These are phyloP conservation scores for Zaprionus ornatus DNA, from an alignment of 1,140 invertebrate genomes.

Conservation along the genomic window DNA sequence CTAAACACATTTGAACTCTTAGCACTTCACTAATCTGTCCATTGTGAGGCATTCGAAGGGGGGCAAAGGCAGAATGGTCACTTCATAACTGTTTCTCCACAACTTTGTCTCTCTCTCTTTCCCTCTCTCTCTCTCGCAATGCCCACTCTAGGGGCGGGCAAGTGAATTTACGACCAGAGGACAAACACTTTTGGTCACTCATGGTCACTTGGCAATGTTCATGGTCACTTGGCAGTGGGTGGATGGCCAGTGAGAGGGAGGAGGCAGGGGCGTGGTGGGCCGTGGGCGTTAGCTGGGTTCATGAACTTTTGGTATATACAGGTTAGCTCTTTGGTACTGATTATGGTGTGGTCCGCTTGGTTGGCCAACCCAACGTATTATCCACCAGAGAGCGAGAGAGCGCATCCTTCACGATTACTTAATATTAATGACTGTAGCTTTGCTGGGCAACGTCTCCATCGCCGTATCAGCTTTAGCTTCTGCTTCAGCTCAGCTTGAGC, in stretches of 20 bases:
- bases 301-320: constrained; percentile 67
- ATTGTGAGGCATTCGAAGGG: constrained; percentile 69
- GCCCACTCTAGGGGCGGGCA: constrained; percentile 5
- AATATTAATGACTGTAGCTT: constrained; percentile 73
- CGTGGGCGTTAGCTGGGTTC: constrained; percentile 42
- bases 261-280: background rate
- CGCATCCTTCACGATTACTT: constrained; percentile 79
- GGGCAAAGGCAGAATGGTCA: constrained; percentile 17
- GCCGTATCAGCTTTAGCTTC: background rate
- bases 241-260: background rate
- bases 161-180: constrained; percentile 68
- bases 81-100: constrained; percentile 62
- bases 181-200: constrained; percentile 61
- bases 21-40: constrained; percentile 80
- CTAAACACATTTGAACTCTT: constrained; percentile 69
- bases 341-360: background rate
- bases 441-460: constrained; percentile 28
- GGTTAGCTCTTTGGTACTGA: constrained; percentile 40
- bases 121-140: background rate
- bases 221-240: constrained; percentile 57
- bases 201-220: constrained; percentile 69
- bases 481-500: background rate
- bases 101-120: background rate
- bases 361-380: constrained; percentile 53
- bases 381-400: constrained; percentile 64